These are phyloP conservation scores for Oegoconia quadripuncta DNA, from an alignment of 2,888 invertebrate genomes.

Conservation along the genomic window DNA sequence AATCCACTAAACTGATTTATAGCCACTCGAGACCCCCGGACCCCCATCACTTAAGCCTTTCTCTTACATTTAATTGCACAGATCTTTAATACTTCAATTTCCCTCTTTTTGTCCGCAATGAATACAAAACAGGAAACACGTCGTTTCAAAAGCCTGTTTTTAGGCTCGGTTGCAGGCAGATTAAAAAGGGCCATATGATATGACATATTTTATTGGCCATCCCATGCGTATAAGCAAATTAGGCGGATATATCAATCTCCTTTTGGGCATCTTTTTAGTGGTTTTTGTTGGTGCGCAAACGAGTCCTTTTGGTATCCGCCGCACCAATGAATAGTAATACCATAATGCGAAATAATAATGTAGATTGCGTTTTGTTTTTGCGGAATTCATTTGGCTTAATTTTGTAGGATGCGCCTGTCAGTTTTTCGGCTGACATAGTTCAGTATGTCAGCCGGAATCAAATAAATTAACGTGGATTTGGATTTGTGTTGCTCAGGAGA, in stretches of 20 bases:
- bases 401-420: slow-evolving; percentile 36
- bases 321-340: slow-evolving; percentile 52
- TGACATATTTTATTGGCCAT: slow-evolving; percentile 71
- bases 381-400: slow-evolving; percentile 13
- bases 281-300: slow-evolving; percentile 24
- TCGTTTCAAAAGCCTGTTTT: slow-evolving; percentile 62
- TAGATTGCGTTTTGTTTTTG: slow-evolving; percentile 13
- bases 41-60: slow-evolving; percentile 66
- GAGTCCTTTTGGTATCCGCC: slow-evolving; percentile 36
- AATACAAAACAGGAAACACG: slow-evolving; percentile 63
- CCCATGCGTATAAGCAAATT: slow-evolving; percentile 63
- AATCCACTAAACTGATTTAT: slow-evolving; percentile 49
- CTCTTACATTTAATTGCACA: slow-evolving; percentile 59
- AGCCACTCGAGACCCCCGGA: slow-evolving; percentile 57
- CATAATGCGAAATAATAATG: slow-evolving; percentile 33
- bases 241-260: slow-evolving; percentile 75
- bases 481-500: not conserved
- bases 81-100: slow-evolving; percentile 56
- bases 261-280: slow-evolving; percentile 41
- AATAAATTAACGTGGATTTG: slow-evolving; percentile 13
- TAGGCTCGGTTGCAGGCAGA: slow-evolving; percentile 55
- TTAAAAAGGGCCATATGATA: slow-evolving; percentile 61
- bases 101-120: slow-evolving; percentile 54
- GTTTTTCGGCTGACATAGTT: slow-evolving; percentile 24
- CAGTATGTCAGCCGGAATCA: slow-evolving; percentile 13